Evolutionary conservation across 2,888 invertebrate genomes (phyloP).

Genomic region (Crossocerus cetratus): DNA sequence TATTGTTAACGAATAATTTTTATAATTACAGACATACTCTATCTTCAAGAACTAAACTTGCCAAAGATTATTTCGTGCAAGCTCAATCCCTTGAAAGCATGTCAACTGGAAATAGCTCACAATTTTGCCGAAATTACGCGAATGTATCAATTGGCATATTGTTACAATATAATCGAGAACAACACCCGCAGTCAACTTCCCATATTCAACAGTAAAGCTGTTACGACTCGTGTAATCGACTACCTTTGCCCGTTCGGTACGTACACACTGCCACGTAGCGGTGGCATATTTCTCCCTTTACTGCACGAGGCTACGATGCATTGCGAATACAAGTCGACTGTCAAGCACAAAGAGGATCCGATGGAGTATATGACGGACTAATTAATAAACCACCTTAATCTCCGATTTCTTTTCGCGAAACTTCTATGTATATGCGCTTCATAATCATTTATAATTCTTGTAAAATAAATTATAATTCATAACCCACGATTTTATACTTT

Average conservation of each 20-base stretch:
- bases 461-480: no score
- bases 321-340: conserved; percentile 23
- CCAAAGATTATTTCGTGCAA: conserved; percentile 90
- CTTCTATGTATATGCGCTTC: no score
- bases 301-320: conserved; percentile 78
- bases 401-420: no score
- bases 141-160: conserved; percentile 93
- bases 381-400: not conserved
- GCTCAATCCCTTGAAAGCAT: conserved; percentile 92
- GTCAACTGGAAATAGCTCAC: conserved; percentile 86
- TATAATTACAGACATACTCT: conserved; percentile 83
- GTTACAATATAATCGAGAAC: conserved; percentile 92
- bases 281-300: conserved; percentile 74
- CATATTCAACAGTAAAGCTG: conserved; percentile 77
- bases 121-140: conserved; percentile 90
- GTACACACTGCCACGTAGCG: conserved; percentile 83
- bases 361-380: conserved; percentile 39
- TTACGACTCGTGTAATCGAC: conserved; percentile 78
- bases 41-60: conserved; percentile 89
- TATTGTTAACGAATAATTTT: not conserved
- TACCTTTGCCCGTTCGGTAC: conserved; percentile 95
- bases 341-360: conserved; percentile 31
- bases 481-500: no score
- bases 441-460: no score
- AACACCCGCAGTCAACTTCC: conserved; percentile 84